Percentiles rank a stretch among this genome's conserved stretches.
Evolutionary conservation across 1,140 invertebrate genomes (phyloP).

Genomic region (Solenopsis invicta): DNA sequence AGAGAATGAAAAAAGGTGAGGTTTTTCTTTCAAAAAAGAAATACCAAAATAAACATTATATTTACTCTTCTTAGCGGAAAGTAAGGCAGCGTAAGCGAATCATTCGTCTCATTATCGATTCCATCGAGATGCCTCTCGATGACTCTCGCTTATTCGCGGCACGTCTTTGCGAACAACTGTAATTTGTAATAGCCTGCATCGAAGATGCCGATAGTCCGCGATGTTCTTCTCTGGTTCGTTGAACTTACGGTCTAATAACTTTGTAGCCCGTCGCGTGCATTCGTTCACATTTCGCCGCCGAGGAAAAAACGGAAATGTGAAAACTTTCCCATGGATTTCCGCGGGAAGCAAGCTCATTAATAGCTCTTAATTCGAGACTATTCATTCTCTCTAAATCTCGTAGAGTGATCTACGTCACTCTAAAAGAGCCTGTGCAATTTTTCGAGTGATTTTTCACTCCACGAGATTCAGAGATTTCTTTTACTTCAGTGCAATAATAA

Average conservation of each 20-base stretch:
- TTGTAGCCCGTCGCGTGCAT: conserved; percentile 28
- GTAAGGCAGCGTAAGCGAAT: neutral
- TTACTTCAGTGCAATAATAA: neutral
- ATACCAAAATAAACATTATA: neutral
- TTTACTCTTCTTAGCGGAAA: neutral
- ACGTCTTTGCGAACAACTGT: conserved; percentile 23
- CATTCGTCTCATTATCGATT: conserved; percentile 16
- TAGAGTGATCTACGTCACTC: no score
- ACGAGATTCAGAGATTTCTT: neutral
- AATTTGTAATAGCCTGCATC: conserved; percentile 2
- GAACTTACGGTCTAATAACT: conserved; percentile 50
- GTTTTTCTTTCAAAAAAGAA: no score
- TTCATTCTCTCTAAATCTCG: neutral
- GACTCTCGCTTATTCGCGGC: conserved; percentile 26
- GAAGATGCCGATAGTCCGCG: conserved; percentile 33
- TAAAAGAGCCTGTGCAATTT: no score
- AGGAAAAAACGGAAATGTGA: conserved; percentile 20
- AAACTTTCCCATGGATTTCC: conserved; percentile 30
- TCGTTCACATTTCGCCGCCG: conserved; percentile 18
- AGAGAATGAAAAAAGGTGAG: neutral
- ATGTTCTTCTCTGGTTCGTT: conserved; percentile 44
- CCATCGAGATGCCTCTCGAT: neutral
- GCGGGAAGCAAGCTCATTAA: neutral
- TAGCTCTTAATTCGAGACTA: neutral
- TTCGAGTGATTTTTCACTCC: no score